Percentiles rank a stretch among this genome's conserved stretches.
Conservation (phyloP, 2,888 invertebrate genomes). For the Trichogramma dendrolimi region DNA sequence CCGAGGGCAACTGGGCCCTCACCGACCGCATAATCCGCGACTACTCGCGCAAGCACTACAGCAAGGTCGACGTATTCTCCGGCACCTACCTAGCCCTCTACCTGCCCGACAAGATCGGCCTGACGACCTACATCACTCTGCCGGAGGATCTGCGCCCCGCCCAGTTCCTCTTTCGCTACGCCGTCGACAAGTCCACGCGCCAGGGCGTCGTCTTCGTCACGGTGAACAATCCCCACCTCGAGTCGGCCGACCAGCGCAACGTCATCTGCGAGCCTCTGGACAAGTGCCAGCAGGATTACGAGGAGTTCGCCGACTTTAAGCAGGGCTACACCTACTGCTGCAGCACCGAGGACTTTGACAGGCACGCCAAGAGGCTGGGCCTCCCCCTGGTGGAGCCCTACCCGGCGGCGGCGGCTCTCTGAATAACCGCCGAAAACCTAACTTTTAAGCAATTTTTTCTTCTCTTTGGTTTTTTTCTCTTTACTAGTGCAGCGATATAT, state of each 20-base stretch:
- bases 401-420: no score
- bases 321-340: conserved; percentile 12
- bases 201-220: conserved; percentile 8
- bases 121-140: not conserved
- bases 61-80: not conserved
- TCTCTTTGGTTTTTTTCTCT: not conserved
- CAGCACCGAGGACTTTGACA: not conserved
- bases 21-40: not conserved
- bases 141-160: not conserved
- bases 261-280: not conserved
- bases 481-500: no score
- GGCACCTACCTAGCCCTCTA: not conserved
- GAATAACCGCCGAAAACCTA: no score
- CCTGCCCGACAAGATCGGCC: not conserved
- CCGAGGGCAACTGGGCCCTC: conserved; percentile 4
- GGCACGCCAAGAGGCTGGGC: not conserved
- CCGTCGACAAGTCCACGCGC: not conserved
- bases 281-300: not conserved
- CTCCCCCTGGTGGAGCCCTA: not conserved
- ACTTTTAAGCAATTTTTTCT: not conserved
- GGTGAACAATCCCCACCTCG: conserved; percentile 4
- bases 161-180: conserved; percentile 7
- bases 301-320: not conserved
- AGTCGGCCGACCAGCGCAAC: not conserved
- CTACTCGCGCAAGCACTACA: not conserved